Conservation (phyloP, 2,888 invertebrate genomes). For the Lycocerus yunnanus region DNA sequence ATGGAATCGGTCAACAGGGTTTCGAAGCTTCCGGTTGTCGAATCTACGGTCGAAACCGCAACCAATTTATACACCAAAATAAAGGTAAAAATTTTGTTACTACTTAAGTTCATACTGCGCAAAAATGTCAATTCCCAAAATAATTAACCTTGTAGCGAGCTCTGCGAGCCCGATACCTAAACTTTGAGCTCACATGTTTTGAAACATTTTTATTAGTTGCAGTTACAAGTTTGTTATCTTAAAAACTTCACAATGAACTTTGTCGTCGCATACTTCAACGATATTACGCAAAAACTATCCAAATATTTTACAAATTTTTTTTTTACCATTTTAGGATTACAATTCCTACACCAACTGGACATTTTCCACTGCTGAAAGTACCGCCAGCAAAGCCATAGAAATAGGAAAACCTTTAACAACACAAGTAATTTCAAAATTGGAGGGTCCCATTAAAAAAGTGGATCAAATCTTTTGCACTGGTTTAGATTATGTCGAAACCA, state of each 20-base stretch:
- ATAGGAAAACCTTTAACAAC: slow-evolving; percentile 58
- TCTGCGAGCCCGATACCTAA: not conserved
- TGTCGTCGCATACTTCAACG: not conserved
- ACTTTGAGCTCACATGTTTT: not conserved
- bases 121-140: not conserved
- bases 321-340: slow-evolving; percentile 51
- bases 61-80: slow-evolving; percentile 63
- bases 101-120: not conserved
- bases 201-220: not conserved
- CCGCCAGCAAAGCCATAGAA: slow-evolving; percentile 59
- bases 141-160: not conserved
- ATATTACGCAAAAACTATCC: too few species aligned
- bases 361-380: slow-evolving; percentile 60
- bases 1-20: slow-evolving; percentile 63
- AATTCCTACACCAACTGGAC: slow-evolving; percentile 62
- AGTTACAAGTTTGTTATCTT: not conserved
- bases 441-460: slow-evolving; percentile 60
- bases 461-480: slow-evolving; percentile 62
- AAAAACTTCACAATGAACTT: not conserved
- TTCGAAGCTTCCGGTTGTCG: slow-evolving; percentile 61
- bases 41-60: slow-evolving; percentile 62
- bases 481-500: slow-evolving; percentile 60
- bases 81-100: slow-evolving; percentile 55
- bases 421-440: slow-evolving; percentile 59
- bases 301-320: too few species aligned